These are phyloP conservation scores for Dicrurus megarhynchus DNA, from an alignment of 2,113 vertebrate genomes.

Conservation along the genomic window DNA sequence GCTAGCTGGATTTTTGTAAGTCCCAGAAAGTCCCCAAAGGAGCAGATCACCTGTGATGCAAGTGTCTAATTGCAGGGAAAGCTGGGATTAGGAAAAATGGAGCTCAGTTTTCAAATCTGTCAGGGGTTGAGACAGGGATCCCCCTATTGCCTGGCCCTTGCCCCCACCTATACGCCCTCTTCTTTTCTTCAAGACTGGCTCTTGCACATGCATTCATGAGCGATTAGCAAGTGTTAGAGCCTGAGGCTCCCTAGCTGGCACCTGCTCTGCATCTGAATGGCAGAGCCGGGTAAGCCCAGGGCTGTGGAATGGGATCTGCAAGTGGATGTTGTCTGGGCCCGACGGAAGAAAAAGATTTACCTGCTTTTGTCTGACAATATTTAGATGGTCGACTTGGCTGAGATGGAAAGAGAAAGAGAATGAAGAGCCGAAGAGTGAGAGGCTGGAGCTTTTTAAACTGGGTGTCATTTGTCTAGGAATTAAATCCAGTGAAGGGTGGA, in stretches of 20 bases:
- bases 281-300: neutral
- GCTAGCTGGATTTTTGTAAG: neutral
- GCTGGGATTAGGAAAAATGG: neutral
- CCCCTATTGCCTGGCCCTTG: neutral
- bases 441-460: neutral
- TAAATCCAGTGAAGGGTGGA: neutral
- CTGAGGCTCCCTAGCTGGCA: conserved; percentile 25
- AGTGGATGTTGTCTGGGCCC: conserved; percentile 45
- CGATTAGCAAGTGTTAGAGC: conserved; percentile 51
- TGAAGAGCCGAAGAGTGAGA: neutral
- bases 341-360: conserved; percentile 57
- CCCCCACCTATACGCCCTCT: neutral
- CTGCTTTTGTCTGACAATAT: conserved; percentile 40
- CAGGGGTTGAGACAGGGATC: neutral
- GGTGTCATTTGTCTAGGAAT: neutral
- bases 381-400: neutral
- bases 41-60: neutral
- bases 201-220: conserved; percentile 2
- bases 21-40: neutral
- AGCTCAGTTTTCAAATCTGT: neutral
- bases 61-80: neutral
- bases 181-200: neutral
- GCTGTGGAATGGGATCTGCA: conserved; percentile 51
- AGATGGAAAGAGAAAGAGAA: neutral
- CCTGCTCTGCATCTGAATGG: conserved; percentile 56